These are phyloP conservation scores for Megalops atlanticus DNA, from an alignment of 2,113 vertebrate genomes.

Conservation along the genomic window DNA sequence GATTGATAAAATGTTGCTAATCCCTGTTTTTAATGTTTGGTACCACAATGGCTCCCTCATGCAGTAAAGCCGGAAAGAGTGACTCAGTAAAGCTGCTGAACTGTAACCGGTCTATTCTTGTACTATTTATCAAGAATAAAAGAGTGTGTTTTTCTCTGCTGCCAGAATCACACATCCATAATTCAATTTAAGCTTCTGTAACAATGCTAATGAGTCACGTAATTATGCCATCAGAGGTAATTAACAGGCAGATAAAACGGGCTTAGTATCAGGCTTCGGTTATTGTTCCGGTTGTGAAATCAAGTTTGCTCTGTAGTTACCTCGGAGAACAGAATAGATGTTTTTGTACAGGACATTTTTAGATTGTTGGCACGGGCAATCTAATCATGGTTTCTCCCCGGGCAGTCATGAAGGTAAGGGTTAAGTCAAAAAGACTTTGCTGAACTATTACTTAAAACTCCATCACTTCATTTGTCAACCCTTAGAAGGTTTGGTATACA, in stretches of 20 bases:
- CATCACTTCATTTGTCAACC: neutral
- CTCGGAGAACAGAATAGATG: neutral
- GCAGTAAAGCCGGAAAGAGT: neutral
- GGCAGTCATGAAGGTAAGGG: neutral
- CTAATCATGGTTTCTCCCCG: neutral
- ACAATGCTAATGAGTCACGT: neutral
- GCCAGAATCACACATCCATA: conserved; percentile 2
- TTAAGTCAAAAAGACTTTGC: neutral
- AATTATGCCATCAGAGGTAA: neutral
- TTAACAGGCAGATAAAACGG: neutral
- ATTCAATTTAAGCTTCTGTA: neutral
- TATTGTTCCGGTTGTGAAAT: neutral
- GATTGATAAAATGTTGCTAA: neutral
- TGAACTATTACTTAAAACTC: neutral
- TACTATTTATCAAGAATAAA: neutral
- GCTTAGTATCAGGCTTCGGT: neutral
- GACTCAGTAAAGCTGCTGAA: conserved; percentile 6
- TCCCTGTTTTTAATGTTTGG: neutral
- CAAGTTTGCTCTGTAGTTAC: neutral
- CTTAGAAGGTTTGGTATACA: neutral
- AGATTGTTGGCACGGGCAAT: neutral
- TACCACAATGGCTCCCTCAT: neutral
- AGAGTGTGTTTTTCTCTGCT: neutral
- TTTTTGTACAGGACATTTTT: neutral
- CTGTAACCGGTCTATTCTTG: neutral